These are phyloP conservation scores for Telenomus remus DNA, from an alignment of 1,140 invertebrate genomes.

Conservation along the genomic window DNA sequence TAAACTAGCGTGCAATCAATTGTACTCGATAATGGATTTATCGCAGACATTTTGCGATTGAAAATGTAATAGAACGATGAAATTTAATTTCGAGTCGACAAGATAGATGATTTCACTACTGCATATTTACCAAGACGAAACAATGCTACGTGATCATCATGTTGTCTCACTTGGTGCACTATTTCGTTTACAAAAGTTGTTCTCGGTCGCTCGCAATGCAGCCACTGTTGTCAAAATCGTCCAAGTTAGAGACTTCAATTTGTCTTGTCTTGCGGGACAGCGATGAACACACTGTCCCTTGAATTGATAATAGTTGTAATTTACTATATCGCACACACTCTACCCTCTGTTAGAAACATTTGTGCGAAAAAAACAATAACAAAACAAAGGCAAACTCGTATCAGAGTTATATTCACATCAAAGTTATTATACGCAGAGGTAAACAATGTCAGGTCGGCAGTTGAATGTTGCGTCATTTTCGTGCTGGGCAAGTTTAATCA, in stretches of 20 bases:
- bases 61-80: too few species aligned
- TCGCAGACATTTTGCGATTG: too few species aligned
- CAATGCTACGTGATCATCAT: not conserved
- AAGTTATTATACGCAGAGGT: conserved; percentile 20
- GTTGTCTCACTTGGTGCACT: not conserved
- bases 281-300: not conserved
- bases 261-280: not conserved
- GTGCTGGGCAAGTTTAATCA: conserved; percentile 52
- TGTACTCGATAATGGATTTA: too few species aligned
- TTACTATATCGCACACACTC: not conserved
- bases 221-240: not conserved
- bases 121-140: not conserved
- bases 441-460: conserved; percentile 7
- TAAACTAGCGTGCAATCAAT: too few species aligned
- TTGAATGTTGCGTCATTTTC: conserved; percentile 21
- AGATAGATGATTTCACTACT: not conserved
- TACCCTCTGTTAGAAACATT: too few species aligned
- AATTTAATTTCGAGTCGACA: not conserved
- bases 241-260: conserved; percentile 1
- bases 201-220: not conserved
- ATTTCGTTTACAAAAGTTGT: not conserved
- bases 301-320: not conserved
- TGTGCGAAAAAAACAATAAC: too few species aligned
- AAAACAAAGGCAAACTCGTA: not conserved
- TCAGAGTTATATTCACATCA: not conserved